Evolutionary conservation across 1,140 invertebrate species (phyloP).

Genomic region (Cheumatopsyche charites): DNA sequence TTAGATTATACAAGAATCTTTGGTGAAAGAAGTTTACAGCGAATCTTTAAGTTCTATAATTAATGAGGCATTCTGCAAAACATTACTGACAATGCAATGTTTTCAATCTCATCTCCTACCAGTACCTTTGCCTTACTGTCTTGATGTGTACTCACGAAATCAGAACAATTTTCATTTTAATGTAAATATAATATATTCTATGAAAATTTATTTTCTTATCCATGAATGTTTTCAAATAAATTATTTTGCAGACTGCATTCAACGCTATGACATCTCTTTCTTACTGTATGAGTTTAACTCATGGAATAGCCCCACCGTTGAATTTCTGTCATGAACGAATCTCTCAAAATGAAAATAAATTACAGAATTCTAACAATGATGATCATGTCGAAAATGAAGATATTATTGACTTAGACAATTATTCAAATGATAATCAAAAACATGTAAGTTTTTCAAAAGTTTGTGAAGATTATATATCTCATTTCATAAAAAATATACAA

Average conservation of each 20-base stretch:
- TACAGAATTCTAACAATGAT: background rate
- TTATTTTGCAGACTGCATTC: background rate
- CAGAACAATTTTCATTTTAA: slow-evolving; percentile 11
- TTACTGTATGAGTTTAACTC: slow-evolving; percentile 16
- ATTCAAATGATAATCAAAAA: background rate
- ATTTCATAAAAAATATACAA: no score
- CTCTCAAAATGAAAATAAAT: background rate
- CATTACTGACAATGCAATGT: slow-evolving; percentile 6
- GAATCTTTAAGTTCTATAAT: background rate
- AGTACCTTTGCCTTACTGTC: slow-evolving; percentile 9
- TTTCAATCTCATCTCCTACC: slow-evolving; percentile 25
- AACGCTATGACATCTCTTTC: background rate
- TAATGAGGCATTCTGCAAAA: slow-evolving; percentile 18
- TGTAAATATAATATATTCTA: background rate
- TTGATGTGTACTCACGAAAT: slow-evolving; percentile 26
- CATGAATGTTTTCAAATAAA: no score
- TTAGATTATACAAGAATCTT: slow-evolving; percentile 41
- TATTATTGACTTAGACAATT: slow-evolving; percentile 19
- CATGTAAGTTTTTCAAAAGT: background rate
- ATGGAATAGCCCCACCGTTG: slow-evolving; percentile 13
- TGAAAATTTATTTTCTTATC: no score
- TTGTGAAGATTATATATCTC: no score
- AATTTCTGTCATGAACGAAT: background rate
- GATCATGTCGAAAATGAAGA: slow-evolving; percentile 5
- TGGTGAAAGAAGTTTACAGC: slow-evolving; percentile 30